phyloP scores from a whole-genome alignment of 2,113 vertebrate species.

The Elgaria multicarinata region DNA sequence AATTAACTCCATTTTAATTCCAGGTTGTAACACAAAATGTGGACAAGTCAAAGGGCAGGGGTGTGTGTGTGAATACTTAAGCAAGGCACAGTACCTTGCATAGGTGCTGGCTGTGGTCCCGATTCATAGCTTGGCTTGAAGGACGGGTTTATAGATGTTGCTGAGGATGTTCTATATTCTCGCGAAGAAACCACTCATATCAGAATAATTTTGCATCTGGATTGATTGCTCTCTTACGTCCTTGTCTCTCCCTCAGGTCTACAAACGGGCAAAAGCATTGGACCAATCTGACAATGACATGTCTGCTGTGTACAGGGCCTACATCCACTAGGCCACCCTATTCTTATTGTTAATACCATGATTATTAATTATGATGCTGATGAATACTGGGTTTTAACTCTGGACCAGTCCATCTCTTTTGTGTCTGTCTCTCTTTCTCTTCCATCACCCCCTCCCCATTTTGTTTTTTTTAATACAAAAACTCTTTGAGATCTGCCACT shows the following conservation, averaged over 20 bases:
- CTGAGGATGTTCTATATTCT: not conserved
- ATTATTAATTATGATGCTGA: conserved; percentile 76
- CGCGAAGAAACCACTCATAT: not conserved
- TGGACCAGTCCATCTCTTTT: conserved; percentile 82
- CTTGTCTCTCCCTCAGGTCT: conserved; percentile 83
- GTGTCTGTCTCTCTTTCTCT: conserved; percentile 44
- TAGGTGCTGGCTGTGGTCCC: not conserved
- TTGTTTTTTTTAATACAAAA: conserved; percentile 36
- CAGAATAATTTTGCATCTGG: not conserved
- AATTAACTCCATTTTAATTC: too few relatives aligned
- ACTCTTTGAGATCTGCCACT: conserved; percentile 74
- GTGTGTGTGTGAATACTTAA: too few relatives aligned
- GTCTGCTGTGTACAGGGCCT: conserved; percentile 98
- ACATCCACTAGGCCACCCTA: conserved; percentile 90
- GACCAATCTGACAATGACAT: conserved; percentile 99
- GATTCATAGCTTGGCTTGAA: not conserved
- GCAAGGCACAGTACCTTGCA: not conserved
- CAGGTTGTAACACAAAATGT: too few relatives aligned
- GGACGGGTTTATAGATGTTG: not conserved
- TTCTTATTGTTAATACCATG: conserved; percentile 73
- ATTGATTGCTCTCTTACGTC: conserved; percentile 33
- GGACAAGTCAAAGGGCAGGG: too few relatives aligned
- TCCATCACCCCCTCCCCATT: not conserved
- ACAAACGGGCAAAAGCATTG: conserved; percentile 98
- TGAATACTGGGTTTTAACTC: conserved; percentile 81